Percentiles rank a stretch among this genome's conserved stretches.
Conservation (phyloP, 2,113 vertebrate genomes). For the Ginglymostoma cirratum region DNA sequence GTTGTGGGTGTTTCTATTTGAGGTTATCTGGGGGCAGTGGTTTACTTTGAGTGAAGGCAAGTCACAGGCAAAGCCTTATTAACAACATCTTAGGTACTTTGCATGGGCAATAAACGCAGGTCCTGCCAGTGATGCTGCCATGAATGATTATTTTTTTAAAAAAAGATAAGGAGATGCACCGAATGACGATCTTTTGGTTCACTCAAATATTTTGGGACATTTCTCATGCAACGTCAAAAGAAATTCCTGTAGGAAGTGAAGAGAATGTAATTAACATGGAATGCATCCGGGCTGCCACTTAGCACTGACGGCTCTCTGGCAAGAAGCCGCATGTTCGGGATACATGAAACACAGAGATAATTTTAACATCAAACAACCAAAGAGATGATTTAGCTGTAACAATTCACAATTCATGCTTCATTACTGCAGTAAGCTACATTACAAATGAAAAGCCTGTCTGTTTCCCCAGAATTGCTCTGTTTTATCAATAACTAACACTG, state of each 20-base stretch:
- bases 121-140: not conserved
- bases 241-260: not conserved
- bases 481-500: not conserved
- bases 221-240: not conserved
- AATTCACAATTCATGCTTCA: not conserved
- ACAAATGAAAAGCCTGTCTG: not conserved
- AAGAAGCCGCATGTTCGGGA: not conserved
- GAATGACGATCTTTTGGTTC: not conserved
- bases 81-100: not conserved
- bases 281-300: not conserved
- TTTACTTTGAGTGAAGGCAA: not conserved
- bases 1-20: not conserved
- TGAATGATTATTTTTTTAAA: not conserved
- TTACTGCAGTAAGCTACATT: not conserved
- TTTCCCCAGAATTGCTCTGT: not conserved
- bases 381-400: not conserved
- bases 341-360: not conserved
- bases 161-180: not conserved
- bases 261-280: not conserved
- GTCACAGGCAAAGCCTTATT: not conserved
- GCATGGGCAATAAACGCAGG: not conserved
- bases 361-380: not conserved
- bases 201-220: not conserved
- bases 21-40: not conserved
- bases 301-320: not conserved